Base-by-base conservation (phyloP, 30 jellyfish, hydroid and myxozoan genomes). In the Aurelia coerulea region DNA sequence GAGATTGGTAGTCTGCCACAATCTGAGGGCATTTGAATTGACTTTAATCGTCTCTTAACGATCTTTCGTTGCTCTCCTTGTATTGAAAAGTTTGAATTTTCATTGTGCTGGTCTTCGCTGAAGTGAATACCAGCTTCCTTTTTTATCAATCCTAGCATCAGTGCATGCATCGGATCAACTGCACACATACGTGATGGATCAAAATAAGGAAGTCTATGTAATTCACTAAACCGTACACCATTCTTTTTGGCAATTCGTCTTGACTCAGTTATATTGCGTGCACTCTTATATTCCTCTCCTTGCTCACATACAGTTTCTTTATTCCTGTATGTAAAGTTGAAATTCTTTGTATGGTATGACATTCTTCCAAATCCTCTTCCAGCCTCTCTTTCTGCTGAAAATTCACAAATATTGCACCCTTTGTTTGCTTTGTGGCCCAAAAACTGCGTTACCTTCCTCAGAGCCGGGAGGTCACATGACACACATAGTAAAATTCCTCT, bases 371-470 rank as follows among this genome's bases (percentile, higher is more conserved):
- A 31, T 1, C 70, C 70, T 10, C 39, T 1, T 37, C 46, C 46
- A 11, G n/a, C n/a, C 39, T 65, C 76, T 18, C 70, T 19, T 73
- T 73, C 84, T 51, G 84, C 84, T 62, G 46, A 67, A 51, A 41
- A 51, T 11, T 41, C n/a, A 62, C 84, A 73, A 66, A 73, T 73
- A 29, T 49, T 73, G 70, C 84, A 73, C 18, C 84, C 84, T 49
- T 3, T 41, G 31, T 73, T 73, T 18, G 84, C 70, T 34, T 73
- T 50, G 69, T 17, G 84, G 46, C 68, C 46, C 37, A 73, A 37
- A 34, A 73, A 73, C 46, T 41, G 39, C 4, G 70, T 73, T 15
- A 73, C 84, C 58, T 73, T 73, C 50, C 84, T 42, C 37, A 73
- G 13, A 5, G 84, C 84, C 8, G 70, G 39, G 52, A 73, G 33